Conservation (phyloP, 2,113 vertebrate species). For the Poicephalus meyeri region DNA sequence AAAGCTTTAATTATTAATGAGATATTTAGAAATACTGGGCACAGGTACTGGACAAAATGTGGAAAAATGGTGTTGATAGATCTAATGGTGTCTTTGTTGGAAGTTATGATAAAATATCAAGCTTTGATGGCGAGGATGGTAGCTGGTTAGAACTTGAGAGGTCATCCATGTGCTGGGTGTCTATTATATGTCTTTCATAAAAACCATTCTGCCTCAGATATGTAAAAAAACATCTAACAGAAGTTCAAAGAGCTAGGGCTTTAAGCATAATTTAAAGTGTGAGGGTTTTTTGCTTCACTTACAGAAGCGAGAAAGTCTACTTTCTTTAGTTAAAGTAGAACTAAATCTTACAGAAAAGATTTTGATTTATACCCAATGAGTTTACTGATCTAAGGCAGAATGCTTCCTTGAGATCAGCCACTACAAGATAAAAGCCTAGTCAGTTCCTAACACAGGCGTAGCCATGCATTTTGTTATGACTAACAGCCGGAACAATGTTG, state of each 20-base stretch:
- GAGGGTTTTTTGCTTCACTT: background rate
- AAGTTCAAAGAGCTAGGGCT: background rate
- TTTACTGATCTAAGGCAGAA: background rate
- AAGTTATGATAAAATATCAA: background rate
- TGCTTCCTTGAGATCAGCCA: background rate
- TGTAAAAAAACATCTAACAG: background rate
- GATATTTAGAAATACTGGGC: background rate
- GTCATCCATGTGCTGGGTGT: background rate
- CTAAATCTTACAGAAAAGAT: background rate
- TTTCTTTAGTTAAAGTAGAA: background rate
- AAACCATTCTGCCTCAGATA: background rate
- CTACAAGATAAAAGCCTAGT: background rate
- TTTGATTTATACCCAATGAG: background rate
- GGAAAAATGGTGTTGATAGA: background rate
- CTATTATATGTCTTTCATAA: background rate
- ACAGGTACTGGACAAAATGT: background rate
- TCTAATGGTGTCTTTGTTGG: background rate
- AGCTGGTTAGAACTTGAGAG: background rate
- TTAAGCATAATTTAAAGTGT: background rate
- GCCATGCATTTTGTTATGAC: background rate
- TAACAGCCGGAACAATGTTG: background rate
- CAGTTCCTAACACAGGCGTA: rapidly evolving
- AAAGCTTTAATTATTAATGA: background rate
- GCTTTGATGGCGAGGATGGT: background rate
- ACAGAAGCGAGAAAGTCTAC: background rate